Base-by-base conservation (phyloP, 2,797 vertebrate genomes). In the Miichthys miiuy region DNA sequence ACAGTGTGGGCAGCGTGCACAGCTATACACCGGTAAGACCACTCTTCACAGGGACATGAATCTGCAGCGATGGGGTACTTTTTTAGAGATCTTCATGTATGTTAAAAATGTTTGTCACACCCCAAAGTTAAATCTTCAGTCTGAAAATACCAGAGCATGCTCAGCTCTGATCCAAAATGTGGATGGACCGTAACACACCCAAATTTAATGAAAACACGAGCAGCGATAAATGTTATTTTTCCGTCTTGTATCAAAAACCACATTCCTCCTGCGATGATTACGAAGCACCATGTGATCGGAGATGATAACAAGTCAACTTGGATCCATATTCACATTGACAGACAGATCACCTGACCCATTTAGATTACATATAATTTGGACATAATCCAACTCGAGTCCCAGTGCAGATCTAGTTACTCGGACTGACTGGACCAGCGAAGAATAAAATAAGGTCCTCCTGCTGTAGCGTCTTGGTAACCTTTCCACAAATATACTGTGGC, bases 1-100 rank as follows among this genome's bases (percentile, higher is more conserved):
- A 97, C 95, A 98, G 96, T 87, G 97, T 97, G 93, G 95, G 96
- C 90, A 97, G 96, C 65, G 96, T 97, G 79, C 97, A 97, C 94
- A 96, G 95, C 92, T 98, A 97, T 72, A 97, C 97, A 68, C 95
- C 96, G 94, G 97, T 97, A 95, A 96, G 48, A 34, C 51, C 17
- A 9, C 18, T 61, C 13, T 58, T 51, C 52, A 69, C 8, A 34
- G 20, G 11, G n/a, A 46, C 27, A 18, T 30, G n/a, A 61, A 13
- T 78, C 38, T 34, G 4, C 44, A 48, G 23, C 16, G 14, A 62
- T 77, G 11, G 21, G 20, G 4, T 38, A 54, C 23, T 60, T 67
- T 8, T 61, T 56, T 47, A 16, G 17, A 55, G 20, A 7, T 58
- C 34, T 57, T 65, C 10, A 18, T 11, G 0, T 56, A 2, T 42